Percentiles rank a stretch among this genome's conserved stretches.
Conservation (phyloP, 2,888 invertebrate species). For the Apomyelois bistriatella region DNA sequence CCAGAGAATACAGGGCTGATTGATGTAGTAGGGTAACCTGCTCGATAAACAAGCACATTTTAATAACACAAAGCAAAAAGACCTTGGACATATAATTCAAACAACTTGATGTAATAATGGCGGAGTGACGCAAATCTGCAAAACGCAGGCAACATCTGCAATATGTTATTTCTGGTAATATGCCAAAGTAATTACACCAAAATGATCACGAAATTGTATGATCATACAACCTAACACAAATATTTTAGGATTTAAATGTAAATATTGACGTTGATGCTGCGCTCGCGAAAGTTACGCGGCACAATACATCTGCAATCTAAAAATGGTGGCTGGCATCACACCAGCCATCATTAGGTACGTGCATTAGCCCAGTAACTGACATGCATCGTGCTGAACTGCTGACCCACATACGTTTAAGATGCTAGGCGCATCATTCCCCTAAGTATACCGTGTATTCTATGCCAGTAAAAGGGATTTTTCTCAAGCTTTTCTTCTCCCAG, state of each 20-base stretch:
- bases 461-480: constrained; percentile 12
- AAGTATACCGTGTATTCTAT: not conserved
- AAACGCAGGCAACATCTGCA: too few species aligned
- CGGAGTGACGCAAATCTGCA: too few species aligned
- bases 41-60: too few species aligned
- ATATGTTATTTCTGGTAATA: too few species aligned
- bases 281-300: not conserved
- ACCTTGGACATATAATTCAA: too few species aligned
- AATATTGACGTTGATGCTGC: not conserved
- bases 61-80: too few species aligned
- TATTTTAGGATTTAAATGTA: not conserved
- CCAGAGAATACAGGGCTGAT: too few species aligned
- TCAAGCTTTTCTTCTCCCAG: constrained; percentile 5
- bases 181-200: too few species aligned
- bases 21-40: too few species aligned
- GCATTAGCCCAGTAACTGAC: constrained; percentile 37
- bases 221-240: not conserved
- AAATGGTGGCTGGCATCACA: constrained; percentile 24
- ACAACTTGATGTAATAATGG: too few species aligned
- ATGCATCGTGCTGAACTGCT: constrained; percentile 22
- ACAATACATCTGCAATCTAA: constrained; percentile 15
- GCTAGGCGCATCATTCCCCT: constrained; percentile 29
- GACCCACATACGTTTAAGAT: constrained; percentile 30
- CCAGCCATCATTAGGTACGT: constrained; percentile 27
- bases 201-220: not conserved